Conservation (phyloP, 1,140 invertebrate genomes). For the Brachionus koreanus region DNA sequence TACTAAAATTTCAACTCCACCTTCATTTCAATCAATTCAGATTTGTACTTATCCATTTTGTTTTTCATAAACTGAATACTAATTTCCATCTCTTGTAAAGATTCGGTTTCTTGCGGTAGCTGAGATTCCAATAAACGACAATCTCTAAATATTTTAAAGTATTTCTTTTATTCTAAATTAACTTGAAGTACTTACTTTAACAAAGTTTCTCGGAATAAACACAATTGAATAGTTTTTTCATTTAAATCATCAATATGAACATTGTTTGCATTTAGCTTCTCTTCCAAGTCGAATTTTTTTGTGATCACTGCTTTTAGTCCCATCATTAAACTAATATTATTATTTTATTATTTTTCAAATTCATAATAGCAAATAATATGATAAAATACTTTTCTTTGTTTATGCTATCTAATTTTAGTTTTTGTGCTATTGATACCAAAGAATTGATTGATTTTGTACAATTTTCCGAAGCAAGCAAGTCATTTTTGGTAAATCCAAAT, state of each 20-base stretch:
- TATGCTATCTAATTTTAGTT: constrained; percentile 15
- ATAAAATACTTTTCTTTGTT: neutral
- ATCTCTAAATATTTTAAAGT: neutral
- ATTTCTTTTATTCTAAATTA: neutral
- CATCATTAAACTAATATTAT: neutral
- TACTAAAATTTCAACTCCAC: neutral
- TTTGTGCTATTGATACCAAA: neutral
- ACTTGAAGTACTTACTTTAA: neutral
- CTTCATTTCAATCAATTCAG: neutral
- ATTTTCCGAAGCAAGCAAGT: neutral
- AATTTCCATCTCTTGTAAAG: neutral
- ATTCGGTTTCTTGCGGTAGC: neutral
- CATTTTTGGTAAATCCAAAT: constrained; percentile 32
- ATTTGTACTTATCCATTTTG: constrained; percentile 27
- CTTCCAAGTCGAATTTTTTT: neutral
- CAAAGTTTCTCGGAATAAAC: constrained; percentile 3
- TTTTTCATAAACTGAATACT: constrained; percentile 25
- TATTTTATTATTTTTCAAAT: neutral
- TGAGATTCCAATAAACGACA: neutral
- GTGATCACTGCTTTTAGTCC: neutral
- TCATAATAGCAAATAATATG: neutral
- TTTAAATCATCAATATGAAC: neutral
- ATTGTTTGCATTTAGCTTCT: neutral
- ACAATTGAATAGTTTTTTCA: constrained; percentile 5
- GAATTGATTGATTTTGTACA: constrained; percentile 10